Evolutionary conservation across 2,797 vertebrate species (phyloP).

Genomic region (Bovichtus diacanthus): DNA sequence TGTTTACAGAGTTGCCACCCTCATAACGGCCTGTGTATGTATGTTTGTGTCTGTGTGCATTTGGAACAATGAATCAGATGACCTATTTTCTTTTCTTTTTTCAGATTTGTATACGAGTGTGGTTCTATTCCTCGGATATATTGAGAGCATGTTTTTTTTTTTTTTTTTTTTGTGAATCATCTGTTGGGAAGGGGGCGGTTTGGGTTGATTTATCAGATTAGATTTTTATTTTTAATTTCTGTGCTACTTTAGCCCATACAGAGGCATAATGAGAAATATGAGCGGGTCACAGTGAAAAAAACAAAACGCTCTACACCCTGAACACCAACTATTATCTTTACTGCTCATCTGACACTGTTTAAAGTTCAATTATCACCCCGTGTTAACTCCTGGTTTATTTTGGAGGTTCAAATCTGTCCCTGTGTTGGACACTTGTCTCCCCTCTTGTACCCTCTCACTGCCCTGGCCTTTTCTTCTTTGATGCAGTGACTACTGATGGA

Average conservation of each 20-base stretch:
- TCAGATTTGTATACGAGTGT: slow-evolving; percentile 71
- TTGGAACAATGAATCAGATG: slow-evolving; percentile 65
- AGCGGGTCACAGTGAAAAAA: slow-evolving; percentile 3
- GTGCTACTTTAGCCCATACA: slow-evolving; percentile 61
- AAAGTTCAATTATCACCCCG: slow-evolving; percentile 2
- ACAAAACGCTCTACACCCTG: slow-evolving; percentile 20
- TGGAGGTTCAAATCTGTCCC: slow-evolving; percentile 24
- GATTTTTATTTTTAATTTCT: slow-evolving; percentile 66
- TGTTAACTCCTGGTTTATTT: slow-evolving; percentile 25
- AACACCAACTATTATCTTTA: slow-evolving; percentile 16
- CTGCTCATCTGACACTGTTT: slow-evolving; percentile 42
- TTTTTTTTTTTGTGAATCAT: slow-evolving; percentile 55
- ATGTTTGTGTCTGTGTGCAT: slow-evolving; percentile 55
- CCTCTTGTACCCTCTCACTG: slow-evolving; percentile 12
- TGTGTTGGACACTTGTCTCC: slow-evolving; percentile 9
- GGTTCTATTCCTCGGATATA: slow-evolving; percentile 62
- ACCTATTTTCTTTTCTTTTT: slow-evolving; percentile 35
- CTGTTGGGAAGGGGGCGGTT: slow-evolving; percentile 43
- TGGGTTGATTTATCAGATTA: slow-evolving; percentile 58
- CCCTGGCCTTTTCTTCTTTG: not conserved
- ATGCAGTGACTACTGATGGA: slow-evolving; percentile 25
- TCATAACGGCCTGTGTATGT: slow-evolving; percentile 49
- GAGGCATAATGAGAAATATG: slow-evolving; percentile 23
- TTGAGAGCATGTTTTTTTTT: slow-evolving; percentile 63
- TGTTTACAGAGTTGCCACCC: slow-evolving; percentile 69